Percentiles rank a stretch among this genome's conserved stretches.
These are phyloP conservation scores for Clarias fuscus DNA, from an alignment of 2,797 vertebrate genomes.

Conservation along the genomic window DNA sequence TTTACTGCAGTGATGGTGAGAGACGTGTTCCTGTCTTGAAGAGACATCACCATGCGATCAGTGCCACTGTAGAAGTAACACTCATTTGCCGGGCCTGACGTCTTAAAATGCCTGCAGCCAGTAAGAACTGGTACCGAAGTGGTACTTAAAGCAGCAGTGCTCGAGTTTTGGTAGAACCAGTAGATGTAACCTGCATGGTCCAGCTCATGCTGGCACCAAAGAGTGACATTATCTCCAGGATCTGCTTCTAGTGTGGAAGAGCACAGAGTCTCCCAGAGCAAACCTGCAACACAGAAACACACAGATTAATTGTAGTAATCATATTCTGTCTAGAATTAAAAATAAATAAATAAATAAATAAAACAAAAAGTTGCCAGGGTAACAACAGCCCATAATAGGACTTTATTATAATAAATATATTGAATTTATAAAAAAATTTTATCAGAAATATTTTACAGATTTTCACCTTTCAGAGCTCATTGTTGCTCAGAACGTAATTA, in stretches of 20 bases:
- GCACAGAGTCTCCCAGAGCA: neutral
- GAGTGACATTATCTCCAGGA: neutral
- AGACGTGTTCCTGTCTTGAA: neutral
- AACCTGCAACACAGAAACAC: slow-evolving; percentile 1
- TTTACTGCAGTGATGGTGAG: neutral
- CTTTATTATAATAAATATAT: too few species aligned
- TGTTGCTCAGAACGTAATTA: neutral
- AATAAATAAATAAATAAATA: neutral
- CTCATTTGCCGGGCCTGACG: neutral
- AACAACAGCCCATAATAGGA: neutral
- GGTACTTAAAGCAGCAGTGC: neutral
- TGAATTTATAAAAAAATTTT: neutral
- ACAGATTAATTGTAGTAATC: neutral
- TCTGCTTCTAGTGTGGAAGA: slow-evolving; percentile 2
- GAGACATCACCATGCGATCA: neutral
- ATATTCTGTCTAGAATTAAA: neutral
- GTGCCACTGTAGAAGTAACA: neutral
- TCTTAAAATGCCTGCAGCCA: neutral
- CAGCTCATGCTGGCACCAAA: too few species aligned
- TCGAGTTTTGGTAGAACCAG: too few species aligned
- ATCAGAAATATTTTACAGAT: too few species aligned
- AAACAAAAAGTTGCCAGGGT: neutral
- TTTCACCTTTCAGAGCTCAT: neutral
- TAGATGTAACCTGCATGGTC: too few species aligned
- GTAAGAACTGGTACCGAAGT: neutral